Base-by-base conservation (phyloP, 2,113 vertebrate genomes). In the Cynoglossus semilaevis region DNA sequence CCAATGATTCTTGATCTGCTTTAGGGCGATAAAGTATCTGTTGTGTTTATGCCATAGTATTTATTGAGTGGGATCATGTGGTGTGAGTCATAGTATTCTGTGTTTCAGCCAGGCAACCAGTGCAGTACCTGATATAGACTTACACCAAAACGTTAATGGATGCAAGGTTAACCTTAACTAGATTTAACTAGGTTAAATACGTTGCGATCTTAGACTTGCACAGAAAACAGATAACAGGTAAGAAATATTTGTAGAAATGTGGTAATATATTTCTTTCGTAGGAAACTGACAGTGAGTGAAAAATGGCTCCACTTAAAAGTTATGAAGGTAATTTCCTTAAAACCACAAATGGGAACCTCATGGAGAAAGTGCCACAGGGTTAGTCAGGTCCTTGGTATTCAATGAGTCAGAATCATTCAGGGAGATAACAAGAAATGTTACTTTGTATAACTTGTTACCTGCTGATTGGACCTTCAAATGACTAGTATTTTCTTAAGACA, bases 51-150 rank as follows among this genome's bases (percentile, higher is more conserved):
- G 18, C 35, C n/a, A 29, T 56, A 17, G 15, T 15, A 47, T 56
- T 19, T 51, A 56, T 56, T 56, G n/a, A 37, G 40, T 46, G 51
- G 55, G 16, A 55, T 51, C 22, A 38, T 15, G 19, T 58, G n/a
- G 11, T 47, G 16, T 15, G 35, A 52, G 41, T 52, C 34, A 9
- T 62, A 16, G 1, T 14, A 19, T 37, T 19, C 9, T 40, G 12
- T 3, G 17, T 7, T 22, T 7, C 41, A 70, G 40, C 10, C 40
- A 15, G 2, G 35, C 15, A n/a, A 18, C 15, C 10, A 9, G 6
- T 17, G 29, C n/a, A 12, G 36, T 29, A 12, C n/a, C n/a, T 16
- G 34, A 12, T 44, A 36, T 3, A 51, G 14, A 16, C 10, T 43
- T 14, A 54, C 11, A 8, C 46, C 35, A 18, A 17, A 5, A 51